Evolutionary conservation across 2,888 invertebrate genomes (phyloP), one percentile per base, ranked within the genome.

Genomic region (Cordilura impudica): DNA sequence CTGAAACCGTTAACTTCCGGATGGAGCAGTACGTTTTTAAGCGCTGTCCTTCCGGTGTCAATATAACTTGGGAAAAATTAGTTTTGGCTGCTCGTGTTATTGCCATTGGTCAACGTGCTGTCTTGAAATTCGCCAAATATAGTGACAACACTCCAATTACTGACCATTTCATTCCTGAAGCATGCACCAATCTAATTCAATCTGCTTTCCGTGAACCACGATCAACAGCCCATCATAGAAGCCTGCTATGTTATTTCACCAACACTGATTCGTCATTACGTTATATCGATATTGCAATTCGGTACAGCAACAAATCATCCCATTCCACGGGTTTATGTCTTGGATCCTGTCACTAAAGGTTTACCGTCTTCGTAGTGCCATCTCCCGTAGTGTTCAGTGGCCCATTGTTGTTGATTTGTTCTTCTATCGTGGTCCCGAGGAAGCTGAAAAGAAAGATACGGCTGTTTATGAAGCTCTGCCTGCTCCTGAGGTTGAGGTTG

Each of bases 261-360:
- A 99, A 99, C 90, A 98, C 98, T 63, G 99, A 99, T 90, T 98
- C 98, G 4, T 98, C 98, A 19, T 92, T 99, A 81, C 93, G 97
- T 86, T 97, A 97, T 89, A 98, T 99, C 81, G 99, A 99, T 90
- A 98, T 99, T 91, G 96, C 97, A 51, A 98, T 99, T 89, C 99
- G 99, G 81, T 98, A 99, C 93, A 99, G 99, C 91, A 99, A 97
- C 91, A 99, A 99, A 93, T 95, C 97, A 63, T 93, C 95, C 16
- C 96, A 98, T 90, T 98, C 98, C 63, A 97, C 99, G 88, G 99
- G 99, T 91, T 92, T 99, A 97, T 99, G 96, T 99, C 98, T 98
- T 99, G 99, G 99, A 91, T 99, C 87, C 91, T 99, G 87, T 97
- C 99, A 2, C 95, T 99, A 85, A 99, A 99, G 91, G 95, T 96